Evolutionary conservation across 2,113 vertebrate species (phyloP).

Genomic region (Peromyscus maniculatus): DNA sequence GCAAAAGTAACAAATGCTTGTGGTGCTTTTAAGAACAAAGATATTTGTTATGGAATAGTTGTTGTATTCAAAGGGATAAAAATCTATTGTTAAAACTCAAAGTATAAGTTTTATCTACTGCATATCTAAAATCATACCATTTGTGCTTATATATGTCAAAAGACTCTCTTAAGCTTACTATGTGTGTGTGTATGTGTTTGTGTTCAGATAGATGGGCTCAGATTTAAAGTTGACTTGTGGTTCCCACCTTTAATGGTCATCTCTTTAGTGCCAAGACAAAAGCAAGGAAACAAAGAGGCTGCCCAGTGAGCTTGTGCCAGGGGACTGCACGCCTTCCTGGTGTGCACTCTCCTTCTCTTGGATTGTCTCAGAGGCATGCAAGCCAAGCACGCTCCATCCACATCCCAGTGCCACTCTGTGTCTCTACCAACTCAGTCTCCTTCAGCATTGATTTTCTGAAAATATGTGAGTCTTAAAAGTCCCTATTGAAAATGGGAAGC

Average conservation of each 20-base stretch:
- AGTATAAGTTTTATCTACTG: not conserved
- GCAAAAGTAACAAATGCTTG: not conserved
- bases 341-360: not conserved
- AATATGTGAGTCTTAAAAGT: slow-evolving; percentile 42
- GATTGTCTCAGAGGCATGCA: not conserved
- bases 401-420: not conserved
- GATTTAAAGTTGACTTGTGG: not conserved
- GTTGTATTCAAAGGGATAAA: not conserved
- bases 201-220: not conserved
- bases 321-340: not conserved
- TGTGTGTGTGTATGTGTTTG: not conserved
- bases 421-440: slow-evolving; percentile 18
- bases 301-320: not conserved
- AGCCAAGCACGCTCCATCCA: not conserved
- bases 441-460: slow-evolving; percentile 71
- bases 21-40: not conserved
- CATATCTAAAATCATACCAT: not conserved
- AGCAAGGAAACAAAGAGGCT: not conserved
- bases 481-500: slow-evolving; percentile 27
- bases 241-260: not conserved
- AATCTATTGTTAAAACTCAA: slow-evolving; percentile 19
- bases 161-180: not conserved
- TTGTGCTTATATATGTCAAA: not conserved
- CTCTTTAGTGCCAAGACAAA: slow-evolving; percentile 1
- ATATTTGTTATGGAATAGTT: not conserved